phyloP scores from a whole-genome alignment of 2,797 vertebrate genomes.

The Trachurus trachurus region DNA sequence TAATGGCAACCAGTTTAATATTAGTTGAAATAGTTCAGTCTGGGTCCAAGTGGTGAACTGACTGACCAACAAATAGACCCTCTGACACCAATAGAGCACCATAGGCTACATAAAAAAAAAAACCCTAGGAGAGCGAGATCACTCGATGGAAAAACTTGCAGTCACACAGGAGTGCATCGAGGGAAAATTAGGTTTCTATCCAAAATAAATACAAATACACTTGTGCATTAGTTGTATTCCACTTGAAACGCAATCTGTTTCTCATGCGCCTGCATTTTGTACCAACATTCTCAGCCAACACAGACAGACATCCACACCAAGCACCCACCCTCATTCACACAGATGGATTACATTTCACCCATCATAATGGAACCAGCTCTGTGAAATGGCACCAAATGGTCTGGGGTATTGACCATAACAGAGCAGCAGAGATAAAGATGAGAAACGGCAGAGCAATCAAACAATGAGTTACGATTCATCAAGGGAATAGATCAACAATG shows the following conservation, averaged over 20 bases:
- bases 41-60: not conserved
- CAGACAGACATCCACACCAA: slow-evolving; percentile 5
- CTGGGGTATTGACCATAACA: slow-evolving; percentile 61
- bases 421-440: slow-evolving; percentile 68
- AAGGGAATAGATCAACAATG: slow-evolving; percentile 60
- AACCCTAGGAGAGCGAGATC: not conserved
- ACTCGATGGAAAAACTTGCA: not conserved
- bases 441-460: slow-evolving; percentile 71
- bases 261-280: slow-evolving; percentile 27
- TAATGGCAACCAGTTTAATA: not conserved
- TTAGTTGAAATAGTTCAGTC: not conserved
- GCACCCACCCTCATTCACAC: slow-evolving; percentile 25
- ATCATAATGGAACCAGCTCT: slow-evolving; percentile 69
- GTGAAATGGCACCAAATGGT: slow-evolving; percentile 73
- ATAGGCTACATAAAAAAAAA: too few species aligned
- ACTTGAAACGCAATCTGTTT: slow-evolving; percentile 45
- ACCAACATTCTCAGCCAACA: slow-evolving; percentile 22
- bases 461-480: slow-evolving; percentile 69
- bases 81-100: too few species aligned
- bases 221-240: slow-evolving; percentile 16
- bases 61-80: not conserved
- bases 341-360: slow-evolving; percentile 64
- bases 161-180: not conserved
- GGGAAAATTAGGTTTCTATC: slow-evolving; percentile 6
- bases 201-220: slow-evolving; percentile 14